These are phyloP conservation scores for Campoletis raptor DNA, from an alignment of 2,888 invertebrate species.

Conservation along the genomic window DNA sequence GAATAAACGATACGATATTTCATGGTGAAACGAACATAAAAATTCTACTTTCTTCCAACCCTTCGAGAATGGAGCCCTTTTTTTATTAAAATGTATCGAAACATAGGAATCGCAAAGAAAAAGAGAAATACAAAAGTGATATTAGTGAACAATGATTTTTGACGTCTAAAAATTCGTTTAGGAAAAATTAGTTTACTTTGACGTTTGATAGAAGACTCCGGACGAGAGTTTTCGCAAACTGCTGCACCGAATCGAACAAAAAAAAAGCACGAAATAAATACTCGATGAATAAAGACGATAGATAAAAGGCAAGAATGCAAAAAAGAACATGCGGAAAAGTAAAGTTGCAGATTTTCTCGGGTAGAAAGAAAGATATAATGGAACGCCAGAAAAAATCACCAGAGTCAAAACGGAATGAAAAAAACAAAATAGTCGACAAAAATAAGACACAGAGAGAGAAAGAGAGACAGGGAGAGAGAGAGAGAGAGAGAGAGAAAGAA, in stretches of 20 bases:
- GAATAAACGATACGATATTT: background rate
- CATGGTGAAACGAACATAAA: background rate
- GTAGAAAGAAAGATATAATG: conserved; percentile 49
- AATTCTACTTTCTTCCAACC: background rate
- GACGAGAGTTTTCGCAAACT: conserved; percentile 6
- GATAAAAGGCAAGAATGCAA: background rate
- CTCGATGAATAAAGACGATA: background rate
- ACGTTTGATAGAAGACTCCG: conserved; percentile 14
- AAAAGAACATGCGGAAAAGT: conserved; percentile 19
- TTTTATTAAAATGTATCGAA: background rate
- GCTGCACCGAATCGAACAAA: conserved; percentile 7
- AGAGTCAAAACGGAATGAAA: conserved; percentile 62
- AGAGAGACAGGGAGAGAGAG: too few relatives aligned
- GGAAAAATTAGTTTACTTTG: conserved; percentile 16
- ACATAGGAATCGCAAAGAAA: conserved; percentile 8
- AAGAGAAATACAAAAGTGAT: conserved; percentile 1
- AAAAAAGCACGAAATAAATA: background rate
- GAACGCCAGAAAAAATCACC: conserved; percentile 62
- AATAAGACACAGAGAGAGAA: conserved; percentile 61
- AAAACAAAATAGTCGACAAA: conserved; percentile 69
- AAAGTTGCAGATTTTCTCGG: conserved; percentile 19
- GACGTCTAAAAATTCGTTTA: conserved; percentile 2
- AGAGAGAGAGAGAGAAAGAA: too few relatives aligned
- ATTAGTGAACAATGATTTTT: background rate
- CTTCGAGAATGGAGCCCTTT: conserved; percentile 2